Base-by-base conservation (phyloP, 92 coral and sea anemone genomes). In the Phenganax marumi region DNA sequence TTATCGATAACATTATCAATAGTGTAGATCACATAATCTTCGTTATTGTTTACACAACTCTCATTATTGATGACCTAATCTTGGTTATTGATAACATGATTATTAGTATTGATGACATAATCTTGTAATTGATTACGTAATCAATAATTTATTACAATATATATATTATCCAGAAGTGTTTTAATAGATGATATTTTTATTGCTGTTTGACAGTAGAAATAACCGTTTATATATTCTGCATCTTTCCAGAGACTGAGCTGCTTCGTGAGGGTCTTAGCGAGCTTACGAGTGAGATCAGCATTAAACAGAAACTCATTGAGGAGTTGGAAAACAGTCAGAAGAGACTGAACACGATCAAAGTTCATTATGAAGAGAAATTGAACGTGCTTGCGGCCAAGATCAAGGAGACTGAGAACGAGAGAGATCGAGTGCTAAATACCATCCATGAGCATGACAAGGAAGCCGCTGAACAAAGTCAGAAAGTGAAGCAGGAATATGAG, bases 311-410 rank as follows among this genome's bases (percentile, higher is more conserved):
- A 70, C 81, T 95, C 48, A 93, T 95, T 24, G 96, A 92, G 43
- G 98, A 95, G 76, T 91, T 95, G 33, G 98, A 95, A 79, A 77
- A 23, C 23, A 92, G 94, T 58, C 98, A 95, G 90, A 90, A 91
- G 25, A 85, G 91, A 58, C 71, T 95, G 60, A 91, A 90, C 12
- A 74, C 86, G 12, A 79, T 95, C 85, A 92, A 92, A 84, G 85
- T 91, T 11, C 97, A 92, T 66, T 95, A 95, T 69, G 98, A 95
- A 68, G 93, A 92, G 75, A 95, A 95, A 83, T 93, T 95, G 47
- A 64, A 85, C 50, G 87, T 95, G 39, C 87, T 95, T 10, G 92
- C 89, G 62, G 80, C 85, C 81, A 95, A 92, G 81, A 95, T 95
- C 86, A 89, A 85, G 68, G 98, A 95, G 68, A 95, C 98, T 13